A percentile compares a stretch with the other conserved stretches of the same genome.
phyloP scores from a whole-genome alignment of 2,113 vertebrate genomes.

The Herpetotheres cachinnans region DNA sequence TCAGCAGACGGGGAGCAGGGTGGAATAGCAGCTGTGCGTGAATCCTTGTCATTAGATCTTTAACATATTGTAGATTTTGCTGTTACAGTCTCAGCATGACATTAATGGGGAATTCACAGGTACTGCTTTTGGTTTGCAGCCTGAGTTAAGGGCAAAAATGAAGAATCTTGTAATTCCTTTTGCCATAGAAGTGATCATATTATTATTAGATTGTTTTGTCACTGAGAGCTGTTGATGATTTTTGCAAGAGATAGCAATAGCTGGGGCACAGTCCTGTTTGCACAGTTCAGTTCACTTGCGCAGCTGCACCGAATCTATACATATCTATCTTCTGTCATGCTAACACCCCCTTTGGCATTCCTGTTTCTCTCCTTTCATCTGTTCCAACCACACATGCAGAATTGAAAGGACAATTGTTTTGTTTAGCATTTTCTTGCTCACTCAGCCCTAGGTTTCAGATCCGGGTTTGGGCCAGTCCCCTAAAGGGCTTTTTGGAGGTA shows the following conservation, averaged over 20 bases:
- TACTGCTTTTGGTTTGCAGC: background rate
- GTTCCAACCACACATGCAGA: background rate
- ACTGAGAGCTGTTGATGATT: background rate
- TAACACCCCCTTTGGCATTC: background rate
- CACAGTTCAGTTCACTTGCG: background rate
- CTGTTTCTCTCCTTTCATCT: background rate
- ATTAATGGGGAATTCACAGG: constrained; percentile 6
- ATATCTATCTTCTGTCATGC: background rate
- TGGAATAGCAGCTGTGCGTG: background rate
- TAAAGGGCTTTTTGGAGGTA: background rate
- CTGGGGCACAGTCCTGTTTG: background rate
- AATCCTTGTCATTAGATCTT: constrained; percentile 31
- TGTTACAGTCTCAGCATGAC: background rate
- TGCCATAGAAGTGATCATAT: background rate
- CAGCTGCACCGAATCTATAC: background rate
- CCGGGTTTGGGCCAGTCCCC: background rate
- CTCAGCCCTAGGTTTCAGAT: background rate
- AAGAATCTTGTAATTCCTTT: background rate
- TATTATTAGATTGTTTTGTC: background rate
- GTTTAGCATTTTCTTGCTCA: background rate
- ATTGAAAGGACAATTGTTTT: background rate
- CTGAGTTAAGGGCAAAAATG: background rate
- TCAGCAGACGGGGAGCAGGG: background rate
- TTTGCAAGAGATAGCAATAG: background rate
- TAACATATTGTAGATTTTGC: background rate